Evolutionary conservation across 2,113 vertebrate genomes (phyloP).

Genomic region (Aegotheles bennettii): DNA sequence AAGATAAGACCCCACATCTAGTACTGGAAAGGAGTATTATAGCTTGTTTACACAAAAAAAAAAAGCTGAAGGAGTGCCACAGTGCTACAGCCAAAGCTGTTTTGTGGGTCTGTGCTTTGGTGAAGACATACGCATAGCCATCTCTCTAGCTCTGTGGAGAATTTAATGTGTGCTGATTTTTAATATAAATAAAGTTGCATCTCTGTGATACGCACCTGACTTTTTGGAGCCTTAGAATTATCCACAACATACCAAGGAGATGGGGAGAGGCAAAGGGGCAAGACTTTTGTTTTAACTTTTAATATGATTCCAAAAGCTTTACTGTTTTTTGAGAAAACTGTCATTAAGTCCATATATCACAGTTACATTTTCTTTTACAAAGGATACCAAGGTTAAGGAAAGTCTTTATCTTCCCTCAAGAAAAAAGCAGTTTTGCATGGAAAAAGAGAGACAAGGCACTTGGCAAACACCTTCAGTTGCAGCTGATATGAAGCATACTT

Average conservation of each 20-base stretch:
- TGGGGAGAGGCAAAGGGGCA: not conserved
- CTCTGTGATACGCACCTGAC: not conserved
- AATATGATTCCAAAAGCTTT: not conserved
- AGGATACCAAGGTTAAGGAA: not conserved
- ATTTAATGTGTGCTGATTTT: not conserved
- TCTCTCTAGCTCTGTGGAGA: not conserved
- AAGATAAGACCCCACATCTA: not conserved
- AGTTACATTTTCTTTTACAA: not conserved
- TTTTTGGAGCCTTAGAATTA: not conserved
- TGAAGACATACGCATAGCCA: not conserved
- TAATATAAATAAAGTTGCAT: not conserved
- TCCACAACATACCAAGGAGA: not conserved
- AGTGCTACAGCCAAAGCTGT: not conserved
- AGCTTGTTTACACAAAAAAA: not conserved
- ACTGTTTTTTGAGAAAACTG: not conserved
- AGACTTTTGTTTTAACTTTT: not conserved
- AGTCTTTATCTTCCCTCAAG: not conserved
- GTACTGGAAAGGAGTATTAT: not conserved
- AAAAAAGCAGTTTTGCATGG: not conserved
- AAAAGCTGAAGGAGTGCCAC: not conserved
- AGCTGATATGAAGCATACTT: not conserved
- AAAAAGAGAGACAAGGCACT: not conserved
- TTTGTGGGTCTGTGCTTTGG: not conserved
- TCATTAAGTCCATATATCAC: not conserved
- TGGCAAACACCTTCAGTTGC: not conserved